Evolutionary conservation across 1,140 invertebrate species (phyloP), one percentile per base, ranked within the genome.

Genomic region (Myzus persicae): DNA sequence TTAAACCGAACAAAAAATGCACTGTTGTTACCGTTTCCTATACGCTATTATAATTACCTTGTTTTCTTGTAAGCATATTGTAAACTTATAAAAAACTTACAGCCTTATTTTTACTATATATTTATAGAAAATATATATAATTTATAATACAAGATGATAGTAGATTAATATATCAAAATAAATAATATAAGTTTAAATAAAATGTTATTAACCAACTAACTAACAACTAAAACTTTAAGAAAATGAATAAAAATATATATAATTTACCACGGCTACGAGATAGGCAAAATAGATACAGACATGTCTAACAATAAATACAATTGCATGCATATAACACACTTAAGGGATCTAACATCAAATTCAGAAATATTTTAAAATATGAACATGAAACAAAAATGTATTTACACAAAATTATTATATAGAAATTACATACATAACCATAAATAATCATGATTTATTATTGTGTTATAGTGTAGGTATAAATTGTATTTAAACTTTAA

Each of bases 281-380:
- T 93, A 93, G 91, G 91, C 91, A 93, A 93, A 93, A 93, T 84
- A 82, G 91, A 84, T 51, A 82, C 91, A 40, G 31, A 24, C 22
- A 36, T 51, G 91, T 40, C 36, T 42, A 20, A 89, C 46, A 26
- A 84, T n/a, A 11, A 51, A 11, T 20, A 42, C 20, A 46, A 81
- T 93, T 93, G 91, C 91, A n/a, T 90, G 81, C 91, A 22, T 59
- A 42, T 22, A 24, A 4, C 59, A 42, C 88, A 90, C 38, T 36
- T 42, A 40, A 36, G 89, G 51, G 38, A 7, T 67, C 42, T 54
- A 59, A 67, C 48, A 89, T 42, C 36, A 9, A 24, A 88, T 76
- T 36, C 6, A 36, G 4, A 67, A 76, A 76, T 76, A 76, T 6
- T 59, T n/a, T 76, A 6, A 76, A 51, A 76, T 67, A 76, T n/a